Evolutionary conservation across 2,888 invertebrate genomes (phyloP), one percentile per base, ranked within the genome.

Genomic region (Dryobotodes eremita): DNA sequence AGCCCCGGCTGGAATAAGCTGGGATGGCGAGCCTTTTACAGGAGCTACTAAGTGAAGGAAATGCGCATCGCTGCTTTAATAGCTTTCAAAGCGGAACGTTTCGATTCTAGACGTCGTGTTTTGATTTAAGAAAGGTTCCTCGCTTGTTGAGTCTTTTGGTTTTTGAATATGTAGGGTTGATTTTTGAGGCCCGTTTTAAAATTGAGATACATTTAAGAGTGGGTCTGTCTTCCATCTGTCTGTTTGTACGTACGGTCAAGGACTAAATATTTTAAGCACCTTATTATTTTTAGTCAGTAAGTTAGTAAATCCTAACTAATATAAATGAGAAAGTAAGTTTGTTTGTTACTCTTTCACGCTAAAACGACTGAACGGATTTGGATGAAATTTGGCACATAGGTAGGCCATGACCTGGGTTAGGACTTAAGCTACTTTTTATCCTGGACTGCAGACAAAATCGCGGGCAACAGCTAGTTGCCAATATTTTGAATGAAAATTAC

Each of bases 1-100:
- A 81, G 71, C 86, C 81, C 79, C 77, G 75, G 85, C 86, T 85
- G 84, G 90, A 90, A 89, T 91, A 91, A 91, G 86, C 89, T 80
- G 77, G 81, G 83, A 82, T 71, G 71, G 82, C 71, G 77, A 80
- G 87, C 80, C 84, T 84, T 86, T 89, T 88, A 81, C 86, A 89
- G 86, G 77, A 89, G 88, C 77, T 82, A 84, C 86, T 84, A 77
- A 87, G 86, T 83, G 80, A 85, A 88, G 88, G 86, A 86, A 85
- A 80, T 69, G 88, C 85, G 86, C 86, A 79, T 82, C 83, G 78
- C 69, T 78, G 86, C 79, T 79, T 77, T 88, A 84, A 88, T 83
- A 88, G 88, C 86, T 84, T 83, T 79, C 13, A 82, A 82, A 86
- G 75, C 55, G 68, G 77, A 89, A 79, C 66, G 64, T 69, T 89